A percentile compares a stretch with the other conserved stretches of the same genome.
phyloP scores from a whole-genome alignment of 2,113 vertebrate genomes.

The Elanoides forficatus region DNA sequence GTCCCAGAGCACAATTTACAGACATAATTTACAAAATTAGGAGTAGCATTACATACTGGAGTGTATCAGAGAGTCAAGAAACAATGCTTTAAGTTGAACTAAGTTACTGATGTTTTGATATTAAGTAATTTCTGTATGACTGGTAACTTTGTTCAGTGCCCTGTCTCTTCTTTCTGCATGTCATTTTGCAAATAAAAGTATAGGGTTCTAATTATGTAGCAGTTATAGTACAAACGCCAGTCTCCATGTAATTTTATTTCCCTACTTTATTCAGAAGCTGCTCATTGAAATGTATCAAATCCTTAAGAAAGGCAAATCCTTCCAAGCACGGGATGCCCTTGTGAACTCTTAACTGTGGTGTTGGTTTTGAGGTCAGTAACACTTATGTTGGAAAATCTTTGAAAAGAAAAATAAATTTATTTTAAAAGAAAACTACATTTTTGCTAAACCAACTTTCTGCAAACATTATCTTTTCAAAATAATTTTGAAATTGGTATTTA shows the following conservation, averaged over 20 bases:
- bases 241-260: not conserved
- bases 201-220: not conserved
- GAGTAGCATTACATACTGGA: not conserved
- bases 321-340: not conserved
- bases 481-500: not conserved
- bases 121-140: not conserved
- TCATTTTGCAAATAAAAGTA: not conserved
- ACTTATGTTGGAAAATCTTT: rapidly evolving
- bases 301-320: not conserved
- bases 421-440: not conserved
- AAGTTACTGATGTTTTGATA: not conserved
- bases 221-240: not conserved
- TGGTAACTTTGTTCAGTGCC: not conserved
- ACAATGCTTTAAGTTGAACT: not conserved
- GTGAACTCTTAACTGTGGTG: not conserved
- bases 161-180: not conserved
- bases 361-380: not conserved
- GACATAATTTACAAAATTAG: not conserved
- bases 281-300: not conserved
- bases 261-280: not conserved
- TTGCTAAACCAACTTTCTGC: not conserved
- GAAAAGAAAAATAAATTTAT: not conserved
- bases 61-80: not conserved
- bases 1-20: not conserved
- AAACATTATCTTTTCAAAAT: not conserved